These are phyloP conservation scores for Scaptomyza parva DNA, from an alignment of 2,888 invertebrate genomes.

Conservation along the genomic window DNA sequence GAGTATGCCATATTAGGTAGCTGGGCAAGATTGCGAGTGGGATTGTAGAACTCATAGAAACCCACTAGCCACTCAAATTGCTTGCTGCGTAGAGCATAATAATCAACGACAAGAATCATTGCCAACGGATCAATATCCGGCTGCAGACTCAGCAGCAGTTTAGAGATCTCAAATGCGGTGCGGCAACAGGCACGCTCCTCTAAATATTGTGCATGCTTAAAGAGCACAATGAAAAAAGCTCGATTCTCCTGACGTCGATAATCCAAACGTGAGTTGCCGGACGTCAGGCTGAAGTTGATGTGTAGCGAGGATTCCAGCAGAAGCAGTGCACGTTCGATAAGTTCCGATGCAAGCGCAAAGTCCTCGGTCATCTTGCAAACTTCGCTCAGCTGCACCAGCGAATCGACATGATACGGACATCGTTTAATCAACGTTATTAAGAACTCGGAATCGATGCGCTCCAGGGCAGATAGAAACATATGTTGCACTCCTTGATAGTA, in stretches of 20 bases:
- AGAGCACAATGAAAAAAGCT: slow-evolving; percentile 91
- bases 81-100: slow-evolving; percentile 91
- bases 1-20: slow-evolving; percentile 96
- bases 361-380: slow-evolving; percentile 91
- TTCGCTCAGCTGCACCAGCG: slow-evolving; percentile 92
- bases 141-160: slow-evolving; percentile 91
- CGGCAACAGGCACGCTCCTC: slow-evolving; percentile 92
- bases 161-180: slow-evolving; percentile 94
- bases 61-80: slow-evolving; percentile 90
- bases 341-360: slow-evolving; percentile 90
- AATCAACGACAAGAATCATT: slow-evolving; percentile 91
- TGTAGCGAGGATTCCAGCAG: slow-evolving; percentile 92
- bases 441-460: slow-evolving; percentile 91
- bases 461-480: slow-evolving; percentile 91
- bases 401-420: slow-evolving; percentile 92
- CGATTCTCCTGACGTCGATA: slow-evolving; percentile 93
- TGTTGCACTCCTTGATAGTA: slow-evolving; percentile 91
- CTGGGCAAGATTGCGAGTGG: slow-evolving; percentile 89
- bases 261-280: slow-evolving; percentile 90
- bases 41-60: slow-evolving; percentile 87
- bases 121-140: slow-evolving; percentile 91
- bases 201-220: slow-evolving; percentile 92
- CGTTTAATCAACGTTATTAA: slow-evolving; percentile 90
- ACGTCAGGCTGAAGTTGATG: slow-evolving; percentile 91
- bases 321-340: slow-evolving; percentile 91